A percentile compares a stretch with the other conserved stretches of the same genome.
These are phyloP conservation scores for Anseranas semipalmata DNA, from an alignment of 2,113 vertebrate species.

Conservation along the genomic window DNA sequence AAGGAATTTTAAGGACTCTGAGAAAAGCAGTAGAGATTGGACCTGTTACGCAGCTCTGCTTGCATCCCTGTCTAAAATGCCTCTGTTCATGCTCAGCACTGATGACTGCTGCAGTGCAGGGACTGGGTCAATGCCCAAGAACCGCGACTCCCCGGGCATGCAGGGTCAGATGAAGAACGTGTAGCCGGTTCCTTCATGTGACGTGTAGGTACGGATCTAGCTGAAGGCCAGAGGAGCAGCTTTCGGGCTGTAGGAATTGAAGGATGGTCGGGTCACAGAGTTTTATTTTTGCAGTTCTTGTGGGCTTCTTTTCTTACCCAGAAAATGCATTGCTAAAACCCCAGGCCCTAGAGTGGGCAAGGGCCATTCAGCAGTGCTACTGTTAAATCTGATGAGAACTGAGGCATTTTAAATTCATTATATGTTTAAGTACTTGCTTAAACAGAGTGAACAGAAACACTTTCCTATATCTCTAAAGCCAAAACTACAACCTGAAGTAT, in stretches of 20 bases:
- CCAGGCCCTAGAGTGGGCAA: not conserved
- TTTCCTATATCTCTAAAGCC: not conserved
- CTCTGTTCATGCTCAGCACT: not conserved
- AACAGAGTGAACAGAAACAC: not conserved
- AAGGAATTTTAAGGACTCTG: not conserved
- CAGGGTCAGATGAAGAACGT: too few species aligned
- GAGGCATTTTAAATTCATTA: not conserved
- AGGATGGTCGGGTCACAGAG: not conserved
- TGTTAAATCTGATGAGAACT: not conserved
- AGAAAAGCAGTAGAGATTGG: not conserved
- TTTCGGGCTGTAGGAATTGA: not conserved
- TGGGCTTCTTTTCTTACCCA: not conserved
- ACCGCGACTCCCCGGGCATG: rapidly evolving
- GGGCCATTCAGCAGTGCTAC: not conserved
- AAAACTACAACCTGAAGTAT: not conserved
- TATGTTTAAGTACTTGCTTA: not conserved
- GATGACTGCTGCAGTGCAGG: not conserved
- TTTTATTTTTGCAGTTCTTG: not conserved
- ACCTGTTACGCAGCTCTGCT: not conserved
- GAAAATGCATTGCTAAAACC: not conserved
- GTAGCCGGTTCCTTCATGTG: rapidly evolving
- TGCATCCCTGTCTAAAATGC: not conserved
- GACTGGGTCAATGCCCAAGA: not conserved
- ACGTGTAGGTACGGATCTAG: rapidly evolving
- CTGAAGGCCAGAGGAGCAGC: not conserved